A percentile compares a stretch with the other conserved stretches of the same genome.
phyloP scores from a whole-genome alignment of 1,140 invertebrate genomes.

The Rhopalosiphum padi region DNA sequence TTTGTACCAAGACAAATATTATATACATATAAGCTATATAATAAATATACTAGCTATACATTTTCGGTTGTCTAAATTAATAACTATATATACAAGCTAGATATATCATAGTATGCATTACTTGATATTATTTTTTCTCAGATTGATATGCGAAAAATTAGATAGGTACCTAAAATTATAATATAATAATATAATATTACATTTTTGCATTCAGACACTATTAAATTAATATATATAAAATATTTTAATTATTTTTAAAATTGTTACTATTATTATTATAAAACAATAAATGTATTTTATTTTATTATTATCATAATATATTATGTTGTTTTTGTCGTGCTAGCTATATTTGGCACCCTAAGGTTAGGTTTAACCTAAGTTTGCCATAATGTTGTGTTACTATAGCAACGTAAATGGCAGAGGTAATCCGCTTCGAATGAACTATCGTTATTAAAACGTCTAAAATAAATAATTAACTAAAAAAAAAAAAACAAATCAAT shows the following conservation, averaged over 20 bases:
- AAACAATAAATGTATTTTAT: background rate
- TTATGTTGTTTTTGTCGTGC: background rate
- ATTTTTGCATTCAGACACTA: background rate
- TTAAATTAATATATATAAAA: background rate
- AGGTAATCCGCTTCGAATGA: background rate
- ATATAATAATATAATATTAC: too few relatives aligned
- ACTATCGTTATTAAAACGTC: background rate
- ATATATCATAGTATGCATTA: background rate
- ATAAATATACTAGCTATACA: background rate
- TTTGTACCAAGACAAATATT: background rate
- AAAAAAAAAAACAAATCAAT: background rate
- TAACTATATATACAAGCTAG: too few relatives aligned
- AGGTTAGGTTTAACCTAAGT: too few relatives aligned
- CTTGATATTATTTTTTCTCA: background rate
- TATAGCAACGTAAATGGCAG: conserved; percentile 26
- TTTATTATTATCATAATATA: background rate
- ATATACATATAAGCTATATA: background rate
- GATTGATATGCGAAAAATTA: background rate
- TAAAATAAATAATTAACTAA: conserved; percentile 11
- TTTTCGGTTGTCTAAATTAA: background rate
- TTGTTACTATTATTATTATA: background rate
- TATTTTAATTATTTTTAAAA: background rate
- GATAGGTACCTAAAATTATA: background rate
- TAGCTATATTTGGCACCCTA: background rate
- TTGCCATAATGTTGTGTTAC: background rate